A percentile compares a stretch with the other conserved stretches of the same genome.
Conservation (phyloP, 2,797 vertebrate species). For the Myripristis jacobus region DNA sequence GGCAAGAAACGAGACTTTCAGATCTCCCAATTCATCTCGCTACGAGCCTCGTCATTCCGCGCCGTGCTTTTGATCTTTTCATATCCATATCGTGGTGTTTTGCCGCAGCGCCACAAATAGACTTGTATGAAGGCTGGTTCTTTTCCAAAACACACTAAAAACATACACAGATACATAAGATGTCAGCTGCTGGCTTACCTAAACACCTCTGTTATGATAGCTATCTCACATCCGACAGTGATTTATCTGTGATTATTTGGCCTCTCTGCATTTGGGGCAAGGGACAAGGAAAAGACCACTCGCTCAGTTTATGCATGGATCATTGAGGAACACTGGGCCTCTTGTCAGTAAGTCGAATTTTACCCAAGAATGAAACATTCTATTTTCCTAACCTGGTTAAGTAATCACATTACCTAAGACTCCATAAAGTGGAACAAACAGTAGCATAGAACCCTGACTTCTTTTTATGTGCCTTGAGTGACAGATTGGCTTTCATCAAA, state of each 20-base stretch:
- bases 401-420: conserved; percentile 87
- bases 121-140: conserved; percentile 63
- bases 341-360: conserved; percentile 81
- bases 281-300: conserved; percentile 72
- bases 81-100: conserved; percentile 56
- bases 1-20: conserved; percentile 55
- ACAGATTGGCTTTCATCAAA: conserved; percentile 87
- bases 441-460: conserved; percentile 81
- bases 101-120: conserved; percentile 57
- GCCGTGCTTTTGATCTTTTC: conserved; percentile 56
- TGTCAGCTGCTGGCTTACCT: conserved; percentile 57
- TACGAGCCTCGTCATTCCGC: conserved; percentile 56
- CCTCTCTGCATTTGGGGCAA: conserved; percentile 53
- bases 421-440: conserved; percentile 87
- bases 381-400: conserved; percentile 89
- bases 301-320: conserved; percentile 76
- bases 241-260: conserved; percentile 80
- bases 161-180: conserved; percentile 67
- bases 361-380: conserved; percentile 83
- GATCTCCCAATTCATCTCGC: conserved; percentile 62
- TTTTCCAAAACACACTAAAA: conserved; percentile 64
- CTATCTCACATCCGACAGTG: conserved; percentile 74
- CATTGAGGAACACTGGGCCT: conserved; percentile 82
- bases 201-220: conserved; percentile 69
- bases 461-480: conserved; percentile 83